Evolutionary conservation across 2,888 invertebrate species (phyloP).

Genomic region (Mimumesa dahlbomi): DNA sequence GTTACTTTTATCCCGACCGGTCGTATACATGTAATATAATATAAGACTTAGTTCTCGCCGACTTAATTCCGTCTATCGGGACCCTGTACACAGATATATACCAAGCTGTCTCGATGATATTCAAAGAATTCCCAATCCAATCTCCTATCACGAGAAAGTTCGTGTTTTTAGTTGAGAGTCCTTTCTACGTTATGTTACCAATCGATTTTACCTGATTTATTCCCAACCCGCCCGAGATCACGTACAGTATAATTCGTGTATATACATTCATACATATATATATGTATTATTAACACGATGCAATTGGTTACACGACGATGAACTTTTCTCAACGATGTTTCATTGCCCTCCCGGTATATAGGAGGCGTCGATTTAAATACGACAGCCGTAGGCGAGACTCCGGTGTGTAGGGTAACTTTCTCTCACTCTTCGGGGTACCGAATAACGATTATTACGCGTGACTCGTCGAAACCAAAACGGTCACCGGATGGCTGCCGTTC

Average conservation of each 20-base stretch:
- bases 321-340: slow-evolving; percentile 17
- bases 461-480: slow-evolving; percentile 68
- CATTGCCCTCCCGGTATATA: slow-evolving; percentile 43
- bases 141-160: neutral
- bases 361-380: slow-evolving; percentile 64
- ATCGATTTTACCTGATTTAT: slow-evolving; percentile 22
- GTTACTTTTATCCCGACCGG: no score
- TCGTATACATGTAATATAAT: no score
- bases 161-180: neutral
- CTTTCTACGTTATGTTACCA: slow-evolving; percentile 2
- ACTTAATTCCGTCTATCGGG: no score
- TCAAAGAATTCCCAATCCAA: neutral
- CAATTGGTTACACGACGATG: no score
- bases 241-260: neutral
- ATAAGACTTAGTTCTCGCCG: no score
- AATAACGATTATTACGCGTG: slow-evolving; percentile 75
- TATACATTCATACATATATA: no score
- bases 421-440: slow-evolving; percentile 63
- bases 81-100: no score
- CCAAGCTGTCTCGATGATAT: no score
- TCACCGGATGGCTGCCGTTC: slow-evolving; percentile 39
- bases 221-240: neutral
- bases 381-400: slow-evolving; percentile 62
- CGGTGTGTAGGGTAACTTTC: slow-evolving; percentile 71
- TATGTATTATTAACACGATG: no score